Conservation (phyloP, 2,888 invertebrate genomes). For the Polydrusus pterygomalis region DNA sequence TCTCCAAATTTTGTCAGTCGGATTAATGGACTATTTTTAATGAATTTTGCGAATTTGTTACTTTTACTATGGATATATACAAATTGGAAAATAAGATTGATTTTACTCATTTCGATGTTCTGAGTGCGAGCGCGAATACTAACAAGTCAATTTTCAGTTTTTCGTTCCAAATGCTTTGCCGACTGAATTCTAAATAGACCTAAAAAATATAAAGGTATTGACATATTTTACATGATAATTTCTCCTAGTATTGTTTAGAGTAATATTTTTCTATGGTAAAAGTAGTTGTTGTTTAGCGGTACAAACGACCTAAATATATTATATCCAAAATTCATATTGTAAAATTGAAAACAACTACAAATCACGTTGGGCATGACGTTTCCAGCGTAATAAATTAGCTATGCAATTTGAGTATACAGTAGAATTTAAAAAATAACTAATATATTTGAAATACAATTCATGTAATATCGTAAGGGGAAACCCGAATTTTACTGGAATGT, state of each 20-base stretch:
- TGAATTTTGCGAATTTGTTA: constrained; percentile 36
- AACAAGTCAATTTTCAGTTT: constrained; percentile 31
- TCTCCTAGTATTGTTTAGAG: background rate
- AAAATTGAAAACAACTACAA: too few relatives aligned
- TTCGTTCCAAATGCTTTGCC: background rate
- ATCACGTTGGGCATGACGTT: too few relatives aligned
- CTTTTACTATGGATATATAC: constrained; percentile 8
- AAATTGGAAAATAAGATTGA: constrained; percentile 30
- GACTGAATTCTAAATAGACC: constrained; percentile 5
- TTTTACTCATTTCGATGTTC: constrained; percentile 26
- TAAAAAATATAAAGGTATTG: constrained; percentile 4
- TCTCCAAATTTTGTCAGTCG: constrained; percentile 42
- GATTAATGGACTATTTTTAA: constrained; percentile 50
- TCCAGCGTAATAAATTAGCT: too few relatives aligned
- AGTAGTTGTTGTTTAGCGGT: background rate
- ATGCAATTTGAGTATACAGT: too few relatives aligned
- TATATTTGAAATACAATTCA: too few relatives aligned
- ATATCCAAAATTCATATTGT: too few relatives aligned
- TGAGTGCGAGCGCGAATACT: constrained; percentile 8
- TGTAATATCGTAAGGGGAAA: too few relatives aligned
- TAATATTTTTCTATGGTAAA: background rate
- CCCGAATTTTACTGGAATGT: too few relatives aligned
- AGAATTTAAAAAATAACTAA: too few relatives aligned
- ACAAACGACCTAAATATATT: too few relatives aligned
- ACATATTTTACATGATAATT: background rate